These are phyloP conservation scores for Leptoclinus maculatus DNA, from an alignment of 2,797 vertebrate species.

Conservation along the genomic window DNA sequence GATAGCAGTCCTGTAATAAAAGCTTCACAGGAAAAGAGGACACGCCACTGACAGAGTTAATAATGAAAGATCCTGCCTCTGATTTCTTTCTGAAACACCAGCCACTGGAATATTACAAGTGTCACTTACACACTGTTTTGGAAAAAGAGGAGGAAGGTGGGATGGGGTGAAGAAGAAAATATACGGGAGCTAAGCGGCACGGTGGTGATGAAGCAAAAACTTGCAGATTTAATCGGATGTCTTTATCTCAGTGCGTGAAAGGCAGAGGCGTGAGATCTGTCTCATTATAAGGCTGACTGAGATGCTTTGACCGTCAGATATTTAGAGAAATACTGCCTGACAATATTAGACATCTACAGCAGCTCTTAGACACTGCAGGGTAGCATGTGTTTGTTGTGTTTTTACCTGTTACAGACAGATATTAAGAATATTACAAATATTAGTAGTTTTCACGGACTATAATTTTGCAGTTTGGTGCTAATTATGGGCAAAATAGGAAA, in stretches of 20 bases:
- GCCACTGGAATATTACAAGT: slow-evolving; percentile 88
- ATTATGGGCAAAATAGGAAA: neutral
- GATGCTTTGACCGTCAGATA: slow-evolving; percentile 47
- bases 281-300: slow-evolving; percentile 49
- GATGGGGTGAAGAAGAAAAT: slow-evolving; percentile 44
- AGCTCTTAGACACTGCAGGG: slow-evolving; percentile 28
- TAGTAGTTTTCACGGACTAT: neutral
- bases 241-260: slow-evolving; percentile 62
- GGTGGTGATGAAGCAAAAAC: slow-evolving; percentile 61
- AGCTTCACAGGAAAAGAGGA: slow-evolving; percentile 87
- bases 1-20: slow-evolving; percentile 88
- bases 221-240: slow-evolving; percentile 62
- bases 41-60: slow-evolving; percentile 87
- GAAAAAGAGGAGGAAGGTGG: slow-evolving; percentile 70
- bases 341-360: slow-evolving; percentile 44
- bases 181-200: slow-evolving; percentile 24
- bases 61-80: slow-evolving; percentile 89
- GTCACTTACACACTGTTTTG: slow-evolving; percentile 86
- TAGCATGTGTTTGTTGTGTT: slow-evolving; percentile 5
- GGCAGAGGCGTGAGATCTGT: slow-evolving; percentile 53
- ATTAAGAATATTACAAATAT: neutral
- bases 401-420: slow-evolving; percentile 8
- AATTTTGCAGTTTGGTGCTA: neutral
- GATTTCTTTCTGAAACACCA: slow-evolving; percentile 86
- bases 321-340: slow-evolving; percentile 44